Evolutionary conservation across 2,113 vertebrate genomes (phyloP).

Genomic region (Lipotes vexillifer): DNA sequence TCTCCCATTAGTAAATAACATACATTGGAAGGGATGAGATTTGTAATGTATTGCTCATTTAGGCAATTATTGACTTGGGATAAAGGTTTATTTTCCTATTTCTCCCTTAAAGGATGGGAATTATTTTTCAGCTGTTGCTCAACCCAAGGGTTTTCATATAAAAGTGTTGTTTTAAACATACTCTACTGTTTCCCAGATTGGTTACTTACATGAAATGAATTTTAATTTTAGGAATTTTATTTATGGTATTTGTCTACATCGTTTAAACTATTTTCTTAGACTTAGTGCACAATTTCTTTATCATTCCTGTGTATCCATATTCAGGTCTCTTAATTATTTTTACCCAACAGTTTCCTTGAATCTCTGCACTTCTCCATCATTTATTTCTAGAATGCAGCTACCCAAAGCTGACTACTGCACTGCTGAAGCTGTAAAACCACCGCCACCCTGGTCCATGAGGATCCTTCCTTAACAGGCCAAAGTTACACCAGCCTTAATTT

Average conservation of each 20-base stretch:
- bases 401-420: neutral
- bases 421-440: neutral
- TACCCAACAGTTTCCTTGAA: neutral
- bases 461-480: conserved; percentile 9
- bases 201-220: neutral
- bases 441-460: neutral
- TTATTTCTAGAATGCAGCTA: conserved; percentile 23
- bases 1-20: neutral
- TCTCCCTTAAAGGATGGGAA: neutral
- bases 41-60: neutral
- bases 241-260: neutral
- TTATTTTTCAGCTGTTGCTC: neutral
- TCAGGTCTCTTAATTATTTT: neutral
- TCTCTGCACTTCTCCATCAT: neutral
- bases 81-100: neutral
- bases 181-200: neutral
- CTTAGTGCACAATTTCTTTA: neutral
- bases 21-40: neutral
- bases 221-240: conserved; percentile 6
- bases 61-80: neutral
- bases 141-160: neutral
- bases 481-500: conserved; percentile 63
- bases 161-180: neutral
- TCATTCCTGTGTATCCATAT: neutral
- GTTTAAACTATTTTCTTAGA: neutral